phyloP scores from a whole-genome alignment of 64 coral and sea anemone genomes.

The Actinia equina region DNA sequence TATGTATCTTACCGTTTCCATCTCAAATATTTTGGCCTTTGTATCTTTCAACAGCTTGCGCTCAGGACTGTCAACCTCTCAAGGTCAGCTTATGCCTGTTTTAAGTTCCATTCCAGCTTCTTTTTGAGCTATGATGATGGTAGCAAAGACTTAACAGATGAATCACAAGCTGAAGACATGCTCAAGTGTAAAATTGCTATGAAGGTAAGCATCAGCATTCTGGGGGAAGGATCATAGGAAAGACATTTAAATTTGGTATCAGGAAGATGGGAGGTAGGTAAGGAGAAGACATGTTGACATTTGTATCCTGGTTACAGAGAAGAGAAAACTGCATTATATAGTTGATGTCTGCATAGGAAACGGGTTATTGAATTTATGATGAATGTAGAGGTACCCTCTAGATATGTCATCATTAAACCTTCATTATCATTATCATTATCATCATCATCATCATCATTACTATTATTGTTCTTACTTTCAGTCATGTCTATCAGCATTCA shows the following conservation, averaged over 20 bases:
- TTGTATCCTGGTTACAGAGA: too few relatives aligned
- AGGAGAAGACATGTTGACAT: too few relatives aligned
- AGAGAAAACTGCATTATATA: too few relatives aligned
- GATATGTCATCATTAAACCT: too few relatives aligned
- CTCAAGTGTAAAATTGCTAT: slow-evolving; percentile 90
- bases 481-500: slow-evolving; percentile 94
- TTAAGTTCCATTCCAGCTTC: slow-evolving; percentile 88
- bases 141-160: slow-evolving; percentile 39
- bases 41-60: slow-evolving; percentile 56
- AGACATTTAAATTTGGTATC: background rate
- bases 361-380: too few relatives aligned
- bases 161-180: slow-evolving; percentile 68
- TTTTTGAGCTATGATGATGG: slow-evolving; percentile 93
- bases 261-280: too few relatives aligned
- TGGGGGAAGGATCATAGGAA: background rate
- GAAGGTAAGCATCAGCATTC: slow-evolving; percentile 36
- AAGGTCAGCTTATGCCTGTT: slow-evolving; percentile 96
- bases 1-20: background rate
- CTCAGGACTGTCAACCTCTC: slow-evolving; percentile 91
- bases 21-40: background rate
- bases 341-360: too few relatives aligned
- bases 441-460: too few relatives aligned
- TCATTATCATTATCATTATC: too few relatives aligned
- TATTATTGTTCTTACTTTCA: slow-evolving; percentile 4
- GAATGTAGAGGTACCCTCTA: too few relatives aligned